Evolutionary conservation across 2,113 vertebrate species (phyloP).

Genomic region (Catharus bicknelli): DNA sequence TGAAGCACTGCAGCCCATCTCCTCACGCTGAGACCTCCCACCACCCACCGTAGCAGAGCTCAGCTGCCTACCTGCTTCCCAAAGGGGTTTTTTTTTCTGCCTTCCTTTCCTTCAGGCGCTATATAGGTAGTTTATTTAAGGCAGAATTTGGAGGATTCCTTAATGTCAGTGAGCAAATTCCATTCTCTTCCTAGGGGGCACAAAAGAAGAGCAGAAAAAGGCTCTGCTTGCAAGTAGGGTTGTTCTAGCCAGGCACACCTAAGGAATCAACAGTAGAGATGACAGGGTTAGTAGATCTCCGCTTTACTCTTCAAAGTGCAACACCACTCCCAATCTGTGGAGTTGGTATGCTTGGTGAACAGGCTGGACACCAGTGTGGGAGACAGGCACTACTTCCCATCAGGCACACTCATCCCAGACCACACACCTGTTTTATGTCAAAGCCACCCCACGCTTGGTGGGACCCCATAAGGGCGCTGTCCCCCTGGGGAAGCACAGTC

Average conservation of each 20-base stretch:
- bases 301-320: neutral
- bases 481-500: accelerated
- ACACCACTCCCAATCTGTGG: neutral
- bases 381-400: neutral
- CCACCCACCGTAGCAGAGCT: neutral
- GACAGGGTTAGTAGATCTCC: neutral
- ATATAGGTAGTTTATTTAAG: neutral
- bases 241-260: neutral
- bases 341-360: neutral
- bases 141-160: neutral
- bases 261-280: neutral
- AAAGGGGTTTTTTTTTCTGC: neutral
- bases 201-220: neutral
- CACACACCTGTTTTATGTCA: neutral
- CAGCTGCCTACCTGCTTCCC: neutral
- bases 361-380: neutral
- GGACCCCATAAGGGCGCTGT: neutral
- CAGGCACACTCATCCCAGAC: neutral
- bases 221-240: neutral
- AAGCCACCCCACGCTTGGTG: neutral
- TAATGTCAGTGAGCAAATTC: neutral
- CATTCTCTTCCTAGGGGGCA: neutral
- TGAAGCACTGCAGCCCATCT: neutral
- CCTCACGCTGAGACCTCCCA: accelerated
- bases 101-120: neutral